Evolutionary conservation across 2,113 vertebrate genomes (phyloP).

Genomic region (Sinosuthora webbiana): DNA sequence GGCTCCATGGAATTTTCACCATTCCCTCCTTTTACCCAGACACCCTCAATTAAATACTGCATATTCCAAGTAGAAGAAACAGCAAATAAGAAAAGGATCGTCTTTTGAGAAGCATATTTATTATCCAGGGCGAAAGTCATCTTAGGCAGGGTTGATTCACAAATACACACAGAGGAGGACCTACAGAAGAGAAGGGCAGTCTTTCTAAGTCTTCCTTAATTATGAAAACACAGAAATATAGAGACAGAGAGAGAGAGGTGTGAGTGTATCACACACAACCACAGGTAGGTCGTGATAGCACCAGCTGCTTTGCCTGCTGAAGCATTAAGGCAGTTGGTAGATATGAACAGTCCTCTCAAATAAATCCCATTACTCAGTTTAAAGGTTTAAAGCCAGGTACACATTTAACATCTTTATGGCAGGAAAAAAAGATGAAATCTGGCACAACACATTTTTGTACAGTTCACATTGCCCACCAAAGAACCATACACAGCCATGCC

Average conservation of each 20-base stretch:
- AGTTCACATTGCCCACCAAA: background rate
- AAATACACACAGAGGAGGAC: background rate
- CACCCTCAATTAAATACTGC: fast-evolving
- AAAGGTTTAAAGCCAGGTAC: background rate
- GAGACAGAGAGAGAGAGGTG: background rate
- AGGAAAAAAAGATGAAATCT: too few relatives aligned
- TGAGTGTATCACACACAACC: background rate
- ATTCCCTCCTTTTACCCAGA: background rate
- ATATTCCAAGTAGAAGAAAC: background rate
- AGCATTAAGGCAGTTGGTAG: background rate
- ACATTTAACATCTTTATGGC: background rate
- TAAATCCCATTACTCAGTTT: background rate
- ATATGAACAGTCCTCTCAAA: background rate
- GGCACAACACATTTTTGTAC: background rate
- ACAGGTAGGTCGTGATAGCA: background rate
- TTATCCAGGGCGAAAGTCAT: background rate
- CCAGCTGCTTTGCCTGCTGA: background rate
- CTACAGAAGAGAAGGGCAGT: background rate
- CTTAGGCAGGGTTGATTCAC: background rate
- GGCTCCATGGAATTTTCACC: background rate
- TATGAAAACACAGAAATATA: background rate
- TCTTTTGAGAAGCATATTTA: background rate
- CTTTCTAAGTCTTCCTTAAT: background rate
- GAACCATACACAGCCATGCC: fast-evolving
- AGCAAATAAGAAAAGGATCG: background rate